These are phyloP conservation scores for Xiphydria camelus DNA, from an alignment of 2,888 invertebrate genomes.

Conservation along the genomic window DNA sequence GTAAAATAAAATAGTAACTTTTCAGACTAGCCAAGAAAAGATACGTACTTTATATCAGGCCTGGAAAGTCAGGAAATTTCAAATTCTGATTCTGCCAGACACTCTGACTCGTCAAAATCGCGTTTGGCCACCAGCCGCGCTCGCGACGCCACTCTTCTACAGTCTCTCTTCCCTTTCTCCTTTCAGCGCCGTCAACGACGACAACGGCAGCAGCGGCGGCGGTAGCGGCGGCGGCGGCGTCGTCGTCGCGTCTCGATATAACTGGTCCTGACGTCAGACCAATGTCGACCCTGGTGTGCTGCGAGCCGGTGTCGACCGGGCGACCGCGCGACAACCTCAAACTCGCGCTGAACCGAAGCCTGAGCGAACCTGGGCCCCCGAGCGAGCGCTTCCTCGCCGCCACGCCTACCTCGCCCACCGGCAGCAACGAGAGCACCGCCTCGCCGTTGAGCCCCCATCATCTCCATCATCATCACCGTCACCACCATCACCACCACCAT, in stretches of 20 bases:
- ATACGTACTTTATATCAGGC: too few species aligned
- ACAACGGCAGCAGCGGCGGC: constrained; percentile 5
- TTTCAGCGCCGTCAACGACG: constrained; percentile 6
- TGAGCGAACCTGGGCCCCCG: constrained; percentile 63
- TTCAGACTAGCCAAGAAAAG: too few species aligned
- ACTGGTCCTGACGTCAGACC: constrained; percentile 34
- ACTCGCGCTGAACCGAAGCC: constrained; percentile 62
- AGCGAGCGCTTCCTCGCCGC: constrained; percentile 35
- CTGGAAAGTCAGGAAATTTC: too few species aligned
- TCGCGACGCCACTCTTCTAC: too few species aligned
- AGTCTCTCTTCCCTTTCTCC: constrained; percentile 14
- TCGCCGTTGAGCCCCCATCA: constrained; percentile 10
- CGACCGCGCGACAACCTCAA: constrained; percentile 63
- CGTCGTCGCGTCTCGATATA: constrained; percentile 36
- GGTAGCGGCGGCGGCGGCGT: constrained; percentile 20
- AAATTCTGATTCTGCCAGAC: too few species aligned
- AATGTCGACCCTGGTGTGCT: constrained; percentile 61
- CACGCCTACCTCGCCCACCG: constrained; percentile 43
- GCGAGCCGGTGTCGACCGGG: constrained; percentile 56
- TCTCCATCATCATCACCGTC: constrained; percentile 11
- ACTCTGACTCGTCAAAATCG: too few species aligned
- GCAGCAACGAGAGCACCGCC: constrained; percentile 30
- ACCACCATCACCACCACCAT: constrained; percentile 12
- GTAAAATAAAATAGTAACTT: too few species aligned
- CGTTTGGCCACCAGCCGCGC: too few species aligned